Conservation (phyloP, 2,888 invertebrate genomes). For the Lottia scabra region DNA sequence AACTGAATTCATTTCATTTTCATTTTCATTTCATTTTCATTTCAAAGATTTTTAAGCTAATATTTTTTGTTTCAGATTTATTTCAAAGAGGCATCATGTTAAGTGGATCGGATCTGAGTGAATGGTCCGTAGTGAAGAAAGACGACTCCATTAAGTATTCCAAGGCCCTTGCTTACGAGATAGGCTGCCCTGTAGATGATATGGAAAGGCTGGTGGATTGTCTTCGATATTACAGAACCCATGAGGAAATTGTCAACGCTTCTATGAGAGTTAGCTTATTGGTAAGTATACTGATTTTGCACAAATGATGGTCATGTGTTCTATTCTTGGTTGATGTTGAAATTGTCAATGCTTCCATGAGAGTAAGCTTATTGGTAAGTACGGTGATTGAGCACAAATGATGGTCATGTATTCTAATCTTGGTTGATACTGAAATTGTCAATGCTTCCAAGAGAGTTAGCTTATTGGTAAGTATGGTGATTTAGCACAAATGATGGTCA, state of each 20-base stretch:
- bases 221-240: constrained; percentile 61
- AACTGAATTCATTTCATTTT: no score
- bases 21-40: no score
- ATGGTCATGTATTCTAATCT: no score
- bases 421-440: no score
- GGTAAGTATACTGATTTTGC: no score
- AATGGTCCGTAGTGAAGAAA: constrained; percentile 63
- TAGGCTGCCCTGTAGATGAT: constrained; percentile 56
- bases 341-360: constrained; percentile 64
- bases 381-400: no score
- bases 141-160: constrained; percentile 63
- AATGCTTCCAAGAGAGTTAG: constrained; percentile 61
- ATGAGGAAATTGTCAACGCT: constrained; percentile 65
- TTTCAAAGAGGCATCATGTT: constrained; percentile 70
- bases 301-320: no score
- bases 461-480: constrained; percentile 56
- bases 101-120: constrained; percentile 70
- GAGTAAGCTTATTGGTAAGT: constrained; percentile 58
- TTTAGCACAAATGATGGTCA: no score
- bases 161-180: constrained; percentile 56
- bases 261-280: constrained; percentile 56
- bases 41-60: no score
- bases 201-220: constrained; percentile 64
- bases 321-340: no score
- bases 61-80: constrained; percentile 59